Evolutionary conservation across 2,888 invertebrate genomes (phyloP), one percentile per base, ranked within the genome.

Genomic region (Chloroclystis v-ata): DNA sequence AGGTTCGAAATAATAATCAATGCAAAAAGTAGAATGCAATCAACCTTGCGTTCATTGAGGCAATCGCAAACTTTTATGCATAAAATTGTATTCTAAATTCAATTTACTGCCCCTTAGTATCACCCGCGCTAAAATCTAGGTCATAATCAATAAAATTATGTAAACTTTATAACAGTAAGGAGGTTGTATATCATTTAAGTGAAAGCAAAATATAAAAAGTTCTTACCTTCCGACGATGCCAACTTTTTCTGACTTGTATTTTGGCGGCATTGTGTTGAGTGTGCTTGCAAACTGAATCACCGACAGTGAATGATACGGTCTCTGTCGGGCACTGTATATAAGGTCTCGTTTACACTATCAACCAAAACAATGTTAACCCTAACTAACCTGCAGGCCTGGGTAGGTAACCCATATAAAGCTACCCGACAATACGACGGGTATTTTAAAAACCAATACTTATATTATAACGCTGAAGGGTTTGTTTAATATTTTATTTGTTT

Each of bases 151-250:
- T n/a, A n/a, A n/a, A n/a, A n/a, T n/a, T n/a, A n/a, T n/a, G n/a
- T n/a, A n/a, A n/a, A n/a, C n/a, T n/a, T n/a, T n/a, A n/a, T 4
- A 20, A 20, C 20, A 20, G 14, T n/a, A 35, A 35, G 33, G 16
- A 35, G 35, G 20, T 35, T 16, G 7, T 6, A 2, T 20, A 20
- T 20, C 20, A 4, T 20, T 20, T n/a, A n/a, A n/a, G n/a, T n/a
- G 5, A 20, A 20, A 20, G 5, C 5, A 20, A 33, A n/a, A 14
- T 4, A 14, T 33, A n/a, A 7, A 14, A 14, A n/a, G 6, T 26
- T 51, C 72, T 80, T 81, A 94, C 94, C 94, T 94, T 71, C 94
- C 94, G 54, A 94, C 89, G 56, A 94, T 94, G 56, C 92, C 93
- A 59, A 94, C 90, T 82, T 92, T 93, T 78, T 91, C 92, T 44